Base-by-base conservation (phyloP, 2,113 vertebrate genomes). In the Bubo scandiacus region DNA sequence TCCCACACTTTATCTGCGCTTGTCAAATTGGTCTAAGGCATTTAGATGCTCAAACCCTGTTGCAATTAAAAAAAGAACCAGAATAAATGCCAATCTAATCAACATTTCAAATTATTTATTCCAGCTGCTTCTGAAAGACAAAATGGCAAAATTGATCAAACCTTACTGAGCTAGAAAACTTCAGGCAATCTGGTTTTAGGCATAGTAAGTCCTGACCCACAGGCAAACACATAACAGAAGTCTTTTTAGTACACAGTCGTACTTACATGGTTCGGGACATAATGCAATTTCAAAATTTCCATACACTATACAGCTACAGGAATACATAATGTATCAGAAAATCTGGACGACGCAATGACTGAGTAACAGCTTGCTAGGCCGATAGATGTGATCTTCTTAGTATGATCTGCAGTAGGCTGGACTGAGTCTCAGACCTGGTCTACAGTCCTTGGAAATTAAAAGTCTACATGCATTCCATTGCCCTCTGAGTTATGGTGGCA, bases 401-500 rank as follows among this genome's bases (percentile, higher is more conserved):
- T 9, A 62, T 2, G 7, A 19, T 36, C 62, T 61, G 74, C 62
- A 82, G 58, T 8, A 57, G 40, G 65, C 57, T 36, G 34, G 45
- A 62, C 22, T 67, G 32, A 71, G 21, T 29, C 52, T 71, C 38
- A 63, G 34, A 81, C 30, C n/a, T 67, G 20, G 7, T 22, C 58
- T 32, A 45, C 55, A 81, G 3, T 30, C 59, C 75, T 88, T 59
- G 51, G 38, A 81, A 87, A 61, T 67, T 4, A 34, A n/a, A 85
- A 77, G n/a, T 23, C 25, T 54, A 9, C 11, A 70, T 0, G 3
- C 11, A 55, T 80, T 81, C 38, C 21, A 54, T 22, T 45, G 27
- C 47, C 34, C 23, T 36, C 29, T 61, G 5, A 11, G 10, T 21
- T 57, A 36, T 1, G 2, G 5, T 9, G 15, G 5, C 0, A 5